These are phyloP conservation scores for Drosophila truncata DNA, from an alignment of 1,140 invertebrate genomes.

Conservation along the genomic window DNA sequence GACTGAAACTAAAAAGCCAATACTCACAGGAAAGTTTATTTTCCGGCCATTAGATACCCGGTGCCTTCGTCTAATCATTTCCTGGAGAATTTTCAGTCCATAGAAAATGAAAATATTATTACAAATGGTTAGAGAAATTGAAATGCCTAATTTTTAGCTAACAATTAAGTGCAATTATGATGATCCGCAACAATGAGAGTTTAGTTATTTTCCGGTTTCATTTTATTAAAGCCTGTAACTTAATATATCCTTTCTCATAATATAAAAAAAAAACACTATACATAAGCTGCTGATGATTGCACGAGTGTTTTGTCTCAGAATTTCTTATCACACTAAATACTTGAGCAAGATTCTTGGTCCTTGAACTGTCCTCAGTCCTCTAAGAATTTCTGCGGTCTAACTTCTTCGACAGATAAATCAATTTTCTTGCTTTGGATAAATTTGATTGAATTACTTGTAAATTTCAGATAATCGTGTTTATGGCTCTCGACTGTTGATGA, in stretches of 20 bases:
- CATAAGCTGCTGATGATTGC: no score
- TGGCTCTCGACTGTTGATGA: constrained; percentile 12
- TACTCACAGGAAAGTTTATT: constrained; percentile 17
- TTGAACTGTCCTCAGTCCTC: constrained; percentile 16
- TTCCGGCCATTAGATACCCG: constrained; percentile 27
- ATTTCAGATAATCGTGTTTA: constrained; percentile 41
- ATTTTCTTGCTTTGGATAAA: constrained; percentile 45
- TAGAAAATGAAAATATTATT: background rate
- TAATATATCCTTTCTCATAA: no score
- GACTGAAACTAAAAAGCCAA: constrained; percentile 33
- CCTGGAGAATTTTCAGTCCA: background rate
- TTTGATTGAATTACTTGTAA: constrained; percentile 34
- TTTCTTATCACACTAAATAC: constrained; percentile 30
- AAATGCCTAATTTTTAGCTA: no score
- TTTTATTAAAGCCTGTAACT: no score
- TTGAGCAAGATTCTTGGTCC: background rate
- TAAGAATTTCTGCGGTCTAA: constrained; percentile 27
- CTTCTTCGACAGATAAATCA: constrained; percentile 45
- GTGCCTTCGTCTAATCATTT: background rate
- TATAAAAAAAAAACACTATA: no score
- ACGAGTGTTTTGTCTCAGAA: no score
- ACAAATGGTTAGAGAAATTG: no score
- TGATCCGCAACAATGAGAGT: no score
- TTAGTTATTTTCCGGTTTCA: no score
- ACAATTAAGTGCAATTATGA: no score